Percentiles rank a stretch among this genome's conserved stretches.
phyloP scores from a whole-genome alignment of 2,113 vertebrate genomes.

The Emydocephalus ijimae region DNA sequence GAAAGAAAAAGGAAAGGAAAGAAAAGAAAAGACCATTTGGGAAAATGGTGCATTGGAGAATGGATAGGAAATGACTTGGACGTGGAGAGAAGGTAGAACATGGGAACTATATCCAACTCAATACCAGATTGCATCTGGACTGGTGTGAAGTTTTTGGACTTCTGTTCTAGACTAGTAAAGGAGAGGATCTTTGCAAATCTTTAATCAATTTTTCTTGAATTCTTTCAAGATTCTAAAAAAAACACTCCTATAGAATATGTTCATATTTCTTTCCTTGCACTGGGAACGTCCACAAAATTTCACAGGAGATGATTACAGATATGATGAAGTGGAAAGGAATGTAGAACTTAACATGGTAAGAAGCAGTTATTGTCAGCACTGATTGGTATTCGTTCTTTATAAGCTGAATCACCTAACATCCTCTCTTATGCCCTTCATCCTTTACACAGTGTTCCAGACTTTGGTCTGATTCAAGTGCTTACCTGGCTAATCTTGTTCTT shows the following conservation, averaged over 20 bases:
- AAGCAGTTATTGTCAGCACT: neutral
- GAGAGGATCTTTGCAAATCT: slow-evolving; percentile 11
- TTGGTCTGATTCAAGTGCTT: neutral
- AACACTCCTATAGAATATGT: neutral
- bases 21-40: neutral
- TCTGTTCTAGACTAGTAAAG: neutral
- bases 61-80: neutral
- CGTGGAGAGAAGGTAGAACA: neutral
- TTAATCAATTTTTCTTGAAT: neutral
- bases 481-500: neutral
- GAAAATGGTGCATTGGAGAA: neutral
- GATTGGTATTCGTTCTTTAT: neutral
- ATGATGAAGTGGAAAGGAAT: neutral
- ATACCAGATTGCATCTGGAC: neutral
- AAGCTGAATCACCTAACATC: neutral
- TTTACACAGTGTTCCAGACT: neutral
- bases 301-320: neutral
- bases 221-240: neutral
- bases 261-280: neutral
- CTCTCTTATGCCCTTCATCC: neutral
- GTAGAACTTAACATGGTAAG: accelerated
- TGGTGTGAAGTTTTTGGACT: neutral
- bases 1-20: neutral
- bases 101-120: neutral
- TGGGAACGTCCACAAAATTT: neutral